Percentiles rank a stretch among this genome's conserved stretches.
Evolutionary conservation across 2,888 invertebrate genomes (phyloP).

Genomic region (Mesochorus sp.): DNA sequence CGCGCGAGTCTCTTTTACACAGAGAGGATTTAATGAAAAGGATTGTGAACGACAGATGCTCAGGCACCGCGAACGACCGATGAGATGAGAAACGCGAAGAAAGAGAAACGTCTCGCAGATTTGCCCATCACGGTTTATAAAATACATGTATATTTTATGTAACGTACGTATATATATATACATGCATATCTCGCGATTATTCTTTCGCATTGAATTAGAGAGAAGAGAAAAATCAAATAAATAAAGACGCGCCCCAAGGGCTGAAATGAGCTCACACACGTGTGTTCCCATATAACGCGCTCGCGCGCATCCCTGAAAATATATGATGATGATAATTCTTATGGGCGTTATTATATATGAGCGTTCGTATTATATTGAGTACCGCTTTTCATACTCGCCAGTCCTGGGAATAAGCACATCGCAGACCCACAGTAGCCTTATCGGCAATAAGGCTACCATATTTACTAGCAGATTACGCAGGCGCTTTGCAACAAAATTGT

Average conservation of each 20-base stretch:
- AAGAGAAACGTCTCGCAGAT: constrained; percentile 32
- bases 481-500: no score
- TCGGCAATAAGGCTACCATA: no score
- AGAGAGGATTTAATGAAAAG: constrained; percentile 45
- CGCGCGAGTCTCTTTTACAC: constrained; percentile 21
- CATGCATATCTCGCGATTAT: constrained; percentile 2
- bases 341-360: constrained; percentile 67
- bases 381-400: constrained; percentile 29
- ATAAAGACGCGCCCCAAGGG: background rate
- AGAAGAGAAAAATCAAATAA: constrained; percentile 11
- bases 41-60: constrained; percentile 46
- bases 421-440: no score
- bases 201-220: constrained; percentile 9
- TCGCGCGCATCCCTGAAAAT: constrained; percentile 48
- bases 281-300: no score
- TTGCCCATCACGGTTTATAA: constrained; percentile 1
- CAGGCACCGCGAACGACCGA: background rate
- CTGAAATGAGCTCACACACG: background rate
- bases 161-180: no score
- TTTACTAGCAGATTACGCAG: no score
- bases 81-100: constrained; percentile 1
- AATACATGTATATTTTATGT: no score
- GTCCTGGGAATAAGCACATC: no score
- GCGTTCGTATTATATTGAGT: constrained; percentile 56
- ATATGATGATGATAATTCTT: constrained; percentile 66